phyloP scores from a whole-genome alignment of 92 coral and sea anemone species.

The Zoanthus solanderi region DNA sequence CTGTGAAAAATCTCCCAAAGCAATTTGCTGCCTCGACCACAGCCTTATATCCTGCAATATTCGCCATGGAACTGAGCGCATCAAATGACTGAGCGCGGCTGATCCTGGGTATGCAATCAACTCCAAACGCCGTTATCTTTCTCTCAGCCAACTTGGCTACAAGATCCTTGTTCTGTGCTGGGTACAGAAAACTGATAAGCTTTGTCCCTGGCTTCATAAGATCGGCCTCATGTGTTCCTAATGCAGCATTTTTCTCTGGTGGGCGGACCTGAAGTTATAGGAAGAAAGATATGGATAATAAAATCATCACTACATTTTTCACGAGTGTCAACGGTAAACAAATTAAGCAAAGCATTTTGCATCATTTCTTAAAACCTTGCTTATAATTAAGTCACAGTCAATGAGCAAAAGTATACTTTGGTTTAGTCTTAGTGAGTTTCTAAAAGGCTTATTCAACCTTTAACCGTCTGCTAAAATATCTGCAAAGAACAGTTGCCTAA shows the following conservation, averaged over 20 bases:
- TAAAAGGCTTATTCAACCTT: no score
- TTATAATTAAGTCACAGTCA: no score
- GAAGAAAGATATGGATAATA: neutral
- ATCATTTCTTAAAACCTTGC: no score
- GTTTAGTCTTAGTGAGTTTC: no score
- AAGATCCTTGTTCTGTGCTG: slow-evolving; percentile 94
- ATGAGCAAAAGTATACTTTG: no score
- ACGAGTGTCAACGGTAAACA: no score
- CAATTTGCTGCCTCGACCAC: slow-evolving; percentile 97
- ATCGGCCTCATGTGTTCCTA: slow-evolving; percentile 88
- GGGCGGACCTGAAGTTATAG: slow-evolving; percentile 82
- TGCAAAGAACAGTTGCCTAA: no score
- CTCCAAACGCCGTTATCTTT: slow-evolving; percentile 93
- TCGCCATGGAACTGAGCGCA: slow-evolving; percentile 98
- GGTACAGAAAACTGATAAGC: slow-evolving; percentile 91
- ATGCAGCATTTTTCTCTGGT: slow-evolving; percentile 74
- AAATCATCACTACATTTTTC: no score
- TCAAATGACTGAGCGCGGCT: slow-evolving; percentile 96
- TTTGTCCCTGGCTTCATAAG: slow-evolving; percentile 91
- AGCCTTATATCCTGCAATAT: slow-evolving; percentile 98
- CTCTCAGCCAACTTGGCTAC: slow-evolving; percentile 77
- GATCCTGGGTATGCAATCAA: slow-evolving; percentile 95
- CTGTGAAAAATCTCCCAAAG: slow-evolving; percentile 98
- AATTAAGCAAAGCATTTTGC: no score
- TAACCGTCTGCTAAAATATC: no score